phyloP scores from a whole-genome alignment of 2,113 vertebrate genomes.

The Lampris incognitus region DNA sequence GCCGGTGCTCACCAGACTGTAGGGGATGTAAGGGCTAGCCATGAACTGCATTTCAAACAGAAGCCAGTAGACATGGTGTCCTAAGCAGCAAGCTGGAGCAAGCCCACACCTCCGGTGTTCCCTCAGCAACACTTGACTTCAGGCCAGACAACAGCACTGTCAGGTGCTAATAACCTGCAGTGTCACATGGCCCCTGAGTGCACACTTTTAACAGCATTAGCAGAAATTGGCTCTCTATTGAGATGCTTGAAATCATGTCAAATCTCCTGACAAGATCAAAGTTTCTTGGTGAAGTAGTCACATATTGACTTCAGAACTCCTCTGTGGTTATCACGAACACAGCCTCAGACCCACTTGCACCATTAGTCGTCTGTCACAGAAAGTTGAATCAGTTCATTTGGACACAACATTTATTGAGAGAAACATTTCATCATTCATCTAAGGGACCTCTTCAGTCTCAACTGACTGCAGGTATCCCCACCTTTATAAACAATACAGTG shows the following conservation, averaged over 20 bases:
- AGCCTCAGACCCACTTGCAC: neutral
- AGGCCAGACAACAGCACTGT: conserved; percentile 69
- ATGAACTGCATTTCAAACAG: conserved; percentile 67
- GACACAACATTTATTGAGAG: too few relatives aligned
- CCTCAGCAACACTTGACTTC: conserved; percentile 73
- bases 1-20: conserved; percentile 22
- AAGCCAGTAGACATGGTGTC: conserved; percentile 47
- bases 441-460: too few relatives aligned
- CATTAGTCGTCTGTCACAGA: neutral
- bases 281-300: neutral
- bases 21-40: conserved; percentile 43
- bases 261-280: neutral
- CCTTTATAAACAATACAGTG: too few relatives aligned
- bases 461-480: too few relatives aligned
- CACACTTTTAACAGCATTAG: conserved; percentile 40
- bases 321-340: too few relatives aligned
- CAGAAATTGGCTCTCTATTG: conserved; percentile 23
- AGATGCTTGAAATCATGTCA: neutral
- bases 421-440: too few relatives aligned
- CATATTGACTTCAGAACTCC: neutral
- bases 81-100: conserved; percentile 37
- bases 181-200: conserved; percentile 66
- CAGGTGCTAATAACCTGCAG: conserved; percentile 79
- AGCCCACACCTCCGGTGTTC: conserved; percentile 67
- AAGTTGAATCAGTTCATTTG: neutral